These are phyloP conservation scores for Nephila pilipes DNA, from an alignment of 1,140 invertebrate species.

Conservation along the genomic window DNA sequence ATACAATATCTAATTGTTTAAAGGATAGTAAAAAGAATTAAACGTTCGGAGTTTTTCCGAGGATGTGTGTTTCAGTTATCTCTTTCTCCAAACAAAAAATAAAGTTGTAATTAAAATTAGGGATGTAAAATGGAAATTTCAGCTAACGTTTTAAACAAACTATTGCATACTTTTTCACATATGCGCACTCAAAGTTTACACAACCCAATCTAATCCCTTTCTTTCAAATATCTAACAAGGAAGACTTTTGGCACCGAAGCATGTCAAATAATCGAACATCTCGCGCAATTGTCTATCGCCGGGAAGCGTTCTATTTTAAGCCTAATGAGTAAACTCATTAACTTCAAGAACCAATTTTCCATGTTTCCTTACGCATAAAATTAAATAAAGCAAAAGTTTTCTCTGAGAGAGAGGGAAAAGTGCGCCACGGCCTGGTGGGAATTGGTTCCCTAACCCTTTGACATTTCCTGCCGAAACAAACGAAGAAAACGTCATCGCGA, in stretches of 20 bases:
- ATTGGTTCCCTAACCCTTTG: slow-evolving; percentile 47
- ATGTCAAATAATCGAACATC: slow-evolving; percentile 3
- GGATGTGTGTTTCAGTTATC: too few relatives aligned
- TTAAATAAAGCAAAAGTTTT: slow-evolving; percentile 24
- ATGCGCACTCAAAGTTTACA: background rate
- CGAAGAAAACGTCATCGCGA: slow-evolving; percentile 54
- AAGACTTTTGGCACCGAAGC: background rate
- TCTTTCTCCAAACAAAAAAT: too few relatives aligned
- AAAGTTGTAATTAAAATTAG: too few relatives aligned
- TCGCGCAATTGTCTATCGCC: background rate
- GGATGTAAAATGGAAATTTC: too few relatives aligned
- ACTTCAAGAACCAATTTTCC: slow-evolving; percentile 37
- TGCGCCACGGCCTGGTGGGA: background rate
- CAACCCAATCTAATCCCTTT: background rate
- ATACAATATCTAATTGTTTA: too few relatives aligned
- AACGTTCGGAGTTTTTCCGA: too few relatives aligned
- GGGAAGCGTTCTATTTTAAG: slow-evolving; percentile 21
- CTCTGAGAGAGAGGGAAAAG: background rate
- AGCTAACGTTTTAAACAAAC: too few relatives aligned
- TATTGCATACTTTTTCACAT: too few relatives aligned
- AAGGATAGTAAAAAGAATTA: too few relatives aligned
- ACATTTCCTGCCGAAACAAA: slow-evolving; percentile 54
- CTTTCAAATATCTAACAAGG: background rate
- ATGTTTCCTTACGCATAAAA: slow-evolving; percentile 21
- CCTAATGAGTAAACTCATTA: slow-evolving; percentile 38